Evolutionary conservation across 2,113 vertebrate genomes (phyloP), one percentile per base, ranked within the genome.

Genomic region (Illadopsis cleaveri): DNA sequence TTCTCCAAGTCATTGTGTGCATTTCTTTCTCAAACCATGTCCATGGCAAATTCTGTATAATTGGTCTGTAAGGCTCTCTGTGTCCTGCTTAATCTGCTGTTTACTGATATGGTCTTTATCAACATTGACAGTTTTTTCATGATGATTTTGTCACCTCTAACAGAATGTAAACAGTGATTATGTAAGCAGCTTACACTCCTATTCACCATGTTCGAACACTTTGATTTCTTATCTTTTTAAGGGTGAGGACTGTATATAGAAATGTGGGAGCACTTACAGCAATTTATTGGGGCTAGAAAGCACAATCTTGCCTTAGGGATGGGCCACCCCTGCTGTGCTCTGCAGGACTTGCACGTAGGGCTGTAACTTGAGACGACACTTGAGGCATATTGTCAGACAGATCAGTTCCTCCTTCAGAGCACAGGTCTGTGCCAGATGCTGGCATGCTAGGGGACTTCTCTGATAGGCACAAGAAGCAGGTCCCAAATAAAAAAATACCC

Each of bases 11-110:
- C 80, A 79, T 89, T 89, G 69, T 87, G 69, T 91, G 86, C 70
- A 73, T 84, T 90, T 91, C 92, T 87, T 95, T 93, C 72, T 93
- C 92, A 87, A 96, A 82, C 80, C 90, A 90, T 90, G 87, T 96
- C 91, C 90, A 48, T 92, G 73, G 90, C 77, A 97, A 95, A 95
- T 97, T 85, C 85, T 40, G 50, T 84, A 65, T 95, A 96, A 97
- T 95, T 96, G 94, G 86, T 61, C 90, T 93, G 86, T 60, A 76
- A 92, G 65, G 88, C 47, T 70, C 81, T 93, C 92, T 54, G 65
- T 90, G 94, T 96, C 88, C 77, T 96, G 62, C 88, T 92, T 94
- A 89, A 97, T 89, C 92, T 95, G 83, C 83, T 96, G 65, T 93
- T 96, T 95, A 95, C 88, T 89, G 94, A 93, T 96, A 86, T 9